Percentiles rank a stretch among this genome's conserved stretches.
Conservation (phyloP, 2,797 vertebrate species). For the Carcharodon carcharias region DNA sequence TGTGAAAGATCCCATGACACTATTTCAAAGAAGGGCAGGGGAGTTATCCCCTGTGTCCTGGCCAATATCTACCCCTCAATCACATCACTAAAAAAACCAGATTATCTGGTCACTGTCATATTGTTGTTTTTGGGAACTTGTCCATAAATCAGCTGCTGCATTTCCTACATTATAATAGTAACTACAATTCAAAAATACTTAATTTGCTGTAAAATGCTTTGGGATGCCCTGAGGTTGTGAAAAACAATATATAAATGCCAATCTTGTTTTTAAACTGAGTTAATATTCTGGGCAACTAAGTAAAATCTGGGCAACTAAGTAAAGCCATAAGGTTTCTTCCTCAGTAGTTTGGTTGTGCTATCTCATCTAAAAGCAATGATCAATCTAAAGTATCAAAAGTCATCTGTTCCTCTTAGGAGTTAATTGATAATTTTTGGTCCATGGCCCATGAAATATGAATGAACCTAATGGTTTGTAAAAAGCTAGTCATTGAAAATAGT, state of each 20-base stretch:
- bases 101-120: neutral
- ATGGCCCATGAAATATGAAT: neutral
- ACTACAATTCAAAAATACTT: neutral
- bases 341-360: neutral
- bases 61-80: neutral
- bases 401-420: neutral
- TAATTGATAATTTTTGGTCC: neutral
- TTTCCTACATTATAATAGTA: neutral
- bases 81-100: neutral
- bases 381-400: neutral
- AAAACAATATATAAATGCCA: neutral
- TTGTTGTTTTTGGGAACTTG: neutral
- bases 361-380: neutral
- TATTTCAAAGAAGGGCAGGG: neutral
- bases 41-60: neutral
- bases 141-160: neutral
- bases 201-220: neutral
- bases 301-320: neutral
- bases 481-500: neutral
- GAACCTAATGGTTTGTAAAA: neutral
- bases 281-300: neutral
- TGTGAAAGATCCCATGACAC: neutral
- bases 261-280: neutral
- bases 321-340: neutral
- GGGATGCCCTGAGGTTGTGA: neutral